phyloP scores from a whole-genome alignment of 2,113 vertebrate genomes.

The Psittacula cyanocephala region DNA sequence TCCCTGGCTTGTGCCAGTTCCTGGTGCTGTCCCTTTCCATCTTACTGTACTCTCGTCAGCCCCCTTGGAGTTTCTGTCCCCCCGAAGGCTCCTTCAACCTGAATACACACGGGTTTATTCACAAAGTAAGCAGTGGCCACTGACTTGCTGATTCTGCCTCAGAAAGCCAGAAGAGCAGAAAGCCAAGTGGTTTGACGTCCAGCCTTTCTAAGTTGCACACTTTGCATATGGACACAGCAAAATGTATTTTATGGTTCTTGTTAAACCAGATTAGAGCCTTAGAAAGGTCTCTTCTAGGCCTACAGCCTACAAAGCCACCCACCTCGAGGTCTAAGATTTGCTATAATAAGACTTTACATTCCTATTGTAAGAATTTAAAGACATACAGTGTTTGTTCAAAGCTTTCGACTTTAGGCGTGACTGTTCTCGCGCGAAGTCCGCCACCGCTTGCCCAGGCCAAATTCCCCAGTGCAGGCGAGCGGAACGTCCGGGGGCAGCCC shows the following conservation, averaged over 20 bases:
- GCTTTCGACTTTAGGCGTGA: not conserved
- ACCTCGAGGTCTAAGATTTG: not conserved
- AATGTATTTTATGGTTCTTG: not conserved
- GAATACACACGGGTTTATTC: not conserved
- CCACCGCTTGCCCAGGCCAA: no score
- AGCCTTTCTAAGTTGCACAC: not conserved
- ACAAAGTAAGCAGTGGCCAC: not conserved
- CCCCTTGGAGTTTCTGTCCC: not conserved
- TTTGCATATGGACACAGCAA: not conserved
- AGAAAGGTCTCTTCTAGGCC: not conserved
- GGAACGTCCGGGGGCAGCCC: not conserved
- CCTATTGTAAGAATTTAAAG: not conserved
- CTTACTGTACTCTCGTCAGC: not conserved
- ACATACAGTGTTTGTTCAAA: not conserved
- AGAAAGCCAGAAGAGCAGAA: not conserved
- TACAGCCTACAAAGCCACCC: not conserved
- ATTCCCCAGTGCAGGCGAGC: not conserved
- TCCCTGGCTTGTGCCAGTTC: not conserved
- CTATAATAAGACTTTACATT: not conserved
- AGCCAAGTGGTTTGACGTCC: not conserved
- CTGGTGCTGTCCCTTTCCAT: not conserved
- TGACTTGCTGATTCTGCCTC: not conserved
- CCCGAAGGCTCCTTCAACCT: not conserved
- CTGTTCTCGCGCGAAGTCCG: not conserved
- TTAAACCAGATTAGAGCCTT: not conserved